A percentile compares a stretch with the other conserved stretches of the same genome.
phyloP scores from a whole-genome alignment of 1,140 invertebrate genomes.

The Gonioctena quinquepunctata region DNA sequence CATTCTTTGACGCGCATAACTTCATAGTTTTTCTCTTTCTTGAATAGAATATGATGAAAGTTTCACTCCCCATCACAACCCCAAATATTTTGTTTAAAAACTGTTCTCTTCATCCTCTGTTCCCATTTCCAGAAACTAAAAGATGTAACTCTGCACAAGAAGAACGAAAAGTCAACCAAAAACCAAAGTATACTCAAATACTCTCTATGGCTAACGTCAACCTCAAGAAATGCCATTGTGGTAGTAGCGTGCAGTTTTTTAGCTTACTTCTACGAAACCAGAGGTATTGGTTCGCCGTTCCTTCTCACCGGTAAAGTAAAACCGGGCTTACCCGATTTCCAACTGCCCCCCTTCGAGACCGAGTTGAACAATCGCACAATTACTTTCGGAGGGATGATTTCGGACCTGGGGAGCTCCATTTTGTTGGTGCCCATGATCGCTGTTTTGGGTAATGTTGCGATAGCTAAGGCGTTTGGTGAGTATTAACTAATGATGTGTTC shows the following conservation, averaged over 20 bases:
- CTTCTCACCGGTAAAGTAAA: constrained; percentile 69
- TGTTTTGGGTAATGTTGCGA: constrained; percentile 82
- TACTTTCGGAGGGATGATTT: constrained; percentile 54
- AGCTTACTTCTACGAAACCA: constrained; percentile 59
- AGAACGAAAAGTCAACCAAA: constrained; percentile 47
- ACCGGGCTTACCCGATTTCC: constrained; percentile 64
- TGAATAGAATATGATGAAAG: no score
- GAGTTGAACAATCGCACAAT: constrained; percentile 60
- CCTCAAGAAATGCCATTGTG: constrained; percentile 78
- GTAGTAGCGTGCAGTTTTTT: constrained; percentile 68
- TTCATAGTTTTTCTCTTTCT: no score
- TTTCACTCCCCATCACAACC: no score
- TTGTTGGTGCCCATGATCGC: constrained; percentile 80
- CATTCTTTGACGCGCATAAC: no score
- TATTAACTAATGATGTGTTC: no score
- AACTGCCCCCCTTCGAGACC: constrained; percentile 65
- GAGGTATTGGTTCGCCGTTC: constrained; percentile 59
- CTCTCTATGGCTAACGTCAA: constrained; percentile 75
- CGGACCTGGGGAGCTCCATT: constrained; percentile 74
- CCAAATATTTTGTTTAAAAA: no score
- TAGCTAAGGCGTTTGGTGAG: constrained; percentile 82
- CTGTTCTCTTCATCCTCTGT: not conserved
- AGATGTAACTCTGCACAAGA: constrained; percentile 51
- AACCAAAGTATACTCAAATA: constrained; percentile 56
- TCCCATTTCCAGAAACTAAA: constrained; percentile 67